phyloP scores from a whole-genome alignment of 2,888 invertebrate species.

The Pimpla rufipes region DNA sequence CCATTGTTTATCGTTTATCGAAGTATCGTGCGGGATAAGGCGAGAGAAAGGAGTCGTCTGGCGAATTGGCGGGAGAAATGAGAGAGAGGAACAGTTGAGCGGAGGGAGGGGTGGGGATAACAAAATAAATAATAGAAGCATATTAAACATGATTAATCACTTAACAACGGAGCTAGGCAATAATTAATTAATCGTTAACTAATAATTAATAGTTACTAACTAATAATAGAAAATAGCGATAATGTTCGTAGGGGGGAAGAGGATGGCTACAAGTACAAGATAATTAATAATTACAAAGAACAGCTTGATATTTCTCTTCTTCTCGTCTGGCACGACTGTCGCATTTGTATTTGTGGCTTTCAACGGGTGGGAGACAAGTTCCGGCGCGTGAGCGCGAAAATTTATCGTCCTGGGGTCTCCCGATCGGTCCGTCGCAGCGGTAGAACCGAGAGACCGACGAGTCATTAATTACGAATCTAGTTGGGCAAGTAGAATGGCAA shows the following conservation, averaged over 20 bases:
- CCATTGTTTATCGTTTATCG: slow-evolving; percentile 19
- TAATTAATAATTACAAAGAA: slow-evolving; percentile 81
- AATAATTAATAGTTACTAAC: slow-evolving; percentile 77
- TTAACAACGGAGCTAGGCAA: slow-evolving; percentile 83
- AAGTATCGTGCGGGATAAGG: slow-evolving; percentile 42
- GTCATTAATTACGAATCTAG: slow-evolving; percentile 59
- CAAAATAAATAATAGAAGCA: slow-evolving; percentile 86
- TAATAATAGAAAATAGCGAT: slow-evolving; percentile 74
- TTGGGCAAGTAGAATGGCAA: slow-evolving; percentile 80
- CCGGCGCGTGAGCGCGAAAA: slow-evolving; percentile 28
- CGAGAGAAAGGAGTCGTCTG: slow-evolving; percentile 23
- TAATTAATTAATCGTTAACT: slow-evolving; percentile 73
- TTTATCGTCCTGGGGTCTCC: neutral
- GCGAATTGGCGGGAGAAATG: slow-evolving; percentile 16
- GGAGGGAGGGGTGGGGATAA: slow-evolving; percentile 76
- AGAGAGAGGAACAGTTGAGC: slow-evolving; percentile 66
- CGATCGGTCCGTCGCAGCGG: slow-evolving; percentile 52
- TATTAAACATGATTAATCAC: slow-evolving; percentile 84
- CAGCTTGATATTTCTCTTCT: slow-evolving; percentile 70
- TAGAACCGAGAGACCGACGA: slow-evolving; percentile 57
- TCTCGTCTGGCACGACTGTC: slow-evolving; percentile 75
- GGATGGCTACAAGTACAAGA: slow-evolving; percentile 77
- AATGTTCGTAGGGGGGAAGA: slow-evolving; percentile 70
- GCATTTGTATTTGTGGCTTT: slow-evolving; percentile 32
- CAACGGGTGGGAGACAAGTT: slow-evolving; percentile 30